phyloP scores from a whole-genome alignment of 2,113 vertebrate genomes.

The Brachyhypopomus occidentalis region DNA sequence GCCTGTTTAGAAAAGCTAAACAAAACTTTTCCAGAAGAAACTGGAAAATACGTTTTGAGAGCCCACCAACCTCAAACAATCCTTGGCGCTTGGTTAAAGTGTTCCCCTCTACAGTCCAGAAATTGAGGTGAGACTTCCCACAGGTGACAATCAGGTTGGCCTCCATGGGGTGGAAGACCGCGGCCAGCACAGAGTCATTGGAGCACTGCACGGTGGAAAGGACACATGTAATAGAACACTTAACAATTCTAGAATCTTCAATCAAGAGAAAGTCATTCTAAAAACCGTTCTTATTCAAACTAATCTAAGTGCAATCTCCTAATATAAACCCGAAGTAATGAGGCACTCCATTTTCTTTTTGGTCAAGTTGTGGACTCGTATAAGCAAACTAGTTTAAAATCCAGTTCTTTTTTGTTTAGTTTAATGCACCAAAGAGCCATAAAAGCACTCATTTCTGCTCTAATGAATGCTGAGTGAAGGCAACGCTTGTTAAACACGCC shows the following conservation, averaged over 20 bases:
- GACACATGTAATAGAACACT: not conserved
- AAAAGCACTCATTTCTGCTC: conserved; percentile 14
- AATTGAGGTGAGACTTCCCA: conserved; percentile 89
- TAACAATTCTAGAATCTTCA: not conserved
- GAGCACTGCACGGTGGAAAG: conserved; percentile 78
- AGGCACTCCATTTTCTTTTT: not conserved
- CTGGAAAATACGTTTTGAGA: not conserved
- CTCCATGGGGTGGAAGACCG: conserved; percentile 87
- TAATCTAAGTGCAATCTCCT: conserved; percentile 2
- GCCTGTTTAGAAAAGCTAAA: not conserved
- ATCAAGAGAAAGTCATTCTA: not conserved
- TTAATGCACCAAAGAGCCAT: conserved; percentile 6
- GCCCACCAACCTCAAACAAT: conserved; percentile 82
- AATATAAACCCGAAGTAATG: conserved; percentile 1
- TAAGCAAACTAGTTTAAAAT: conserved; percentile 9
- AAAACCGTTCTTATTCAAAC: not conserved
- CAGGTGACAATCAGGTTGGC: conserved; percentile 85
- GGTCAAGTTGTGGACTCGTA: not conserved
- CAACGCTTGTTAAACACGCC: not conserved
- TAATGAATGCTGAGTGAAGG: not conserved
- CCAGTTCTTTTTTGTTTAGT: not conserved
- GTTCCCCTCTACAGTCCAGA: conserved; percentile 85
- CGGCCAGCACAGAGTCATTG: conserved; percentile 84
- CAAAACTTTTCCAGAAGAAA: not conserved
- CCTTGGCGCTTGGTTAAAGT: conserved; percentile 86